phyloP scores from a whole-genome alignment of 2,113 vertebrate species.

The Ancistrus triradiatus region DNA sequence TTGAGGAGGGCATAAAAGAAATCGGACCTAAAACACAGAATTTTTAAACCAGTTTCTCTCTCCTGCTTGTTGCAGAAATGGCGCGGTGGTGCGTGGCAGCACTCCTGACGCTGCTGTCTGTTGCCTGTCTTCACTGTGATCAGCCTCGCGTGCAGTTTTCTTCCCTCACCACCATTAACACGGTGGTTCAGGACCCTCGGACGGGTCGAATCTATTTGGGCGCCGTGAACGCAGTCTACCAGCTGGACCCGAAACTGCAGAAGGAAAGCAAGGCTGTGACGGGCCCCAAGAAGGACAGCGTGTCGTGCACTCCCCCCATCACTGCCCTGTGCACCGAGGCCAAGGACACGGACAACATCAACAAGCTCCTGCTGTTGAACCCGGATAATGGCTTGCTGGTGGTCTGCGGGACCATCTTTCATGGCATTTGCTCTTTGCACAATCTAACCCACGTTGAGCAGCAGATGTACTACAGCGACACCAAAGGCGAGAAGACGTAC shows the following conservation, averaged over 20 bases:
- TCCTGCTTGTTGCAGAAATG: slow-evolving; percentile 53
- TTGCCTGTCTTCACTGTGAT: not conserved
- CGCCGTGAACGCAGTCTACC: slow-evolving; percentile 82
- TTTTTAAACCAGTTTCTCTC: too few relatives aligned
- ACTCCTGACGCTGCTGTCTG: slow-evolving; percentile 21
- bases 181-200: slow-evolving; percentile 71
- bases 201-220: slow-evolving; percentile 84
- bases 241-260: slow-evolving; percentile 70
- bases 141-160: slow-evolving; percentile 38
- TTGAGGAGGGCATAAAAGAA: too few relatives aligned
- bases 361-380: slow-evolving; percentile 88
- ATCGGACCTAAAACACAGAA: too few relatives aligned
- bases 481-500: slow-evolving; percentile 88
- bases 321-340: slow-evolving; percentile 73
- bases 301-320: slow-evolving; percentile 87
- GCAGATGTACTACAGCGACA: slow-evolving; percentile 77
- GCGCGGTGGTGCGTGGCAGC: slow-evolving; percentile 50
- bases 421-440: slow-evolving; percentile 86
- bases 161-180: slow-evolving; percentile 77
- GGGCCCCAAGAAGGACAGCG: slow-evolving; percentile 77
- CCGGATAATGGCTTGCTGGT: slow-evolving; percentile 62
- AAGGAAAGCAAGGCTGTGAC: slow-evolving; percentile 55
- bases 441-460: slow-evolving; percentile 72
- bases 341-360: slow-evolving; percentile 73
- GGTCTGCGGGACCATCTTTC: slow-evolving; percentile 87